These are phyloP conservation scores for Lepeophtheirus nordmannii DNA, from an alignment of 2,888 invertebrate species.

Conservation along the genomic window DNA sequence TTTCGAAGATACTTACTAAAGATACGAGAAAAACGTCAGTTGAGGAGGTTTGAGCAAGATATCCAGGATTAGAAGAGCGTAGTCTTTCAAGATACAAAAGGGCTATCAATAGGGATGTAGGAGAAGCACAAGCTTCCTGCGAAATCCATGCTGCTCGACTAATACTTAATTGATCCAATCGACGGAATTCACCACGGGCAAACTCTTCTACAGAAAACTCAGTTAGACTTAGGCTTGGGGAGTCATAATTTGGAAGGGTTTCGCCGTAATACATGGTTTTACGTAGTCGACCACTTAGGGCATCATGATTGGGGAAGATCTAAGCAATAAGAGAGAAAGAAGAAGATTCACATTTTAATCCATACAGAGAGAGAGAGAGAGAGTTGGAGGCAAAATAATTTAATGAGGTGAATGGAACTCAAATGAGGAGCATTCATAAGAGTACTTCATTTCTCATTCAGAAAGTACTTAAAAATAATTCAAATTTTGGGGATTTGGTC, in stretches of 20 bases:
- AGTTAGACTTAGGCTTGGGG: conserved; percentile 60
- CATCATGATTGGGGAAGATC: conserved; percentile 41
- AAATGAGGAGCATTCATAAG: too few species aligned
- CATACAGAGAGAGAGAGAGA: not conserved
- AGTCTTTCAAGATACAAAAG: conserved; percentile 82
- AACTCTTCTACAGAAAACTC: conserved; percentile 36
- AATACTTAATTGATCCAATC: conserved; percentile 43
- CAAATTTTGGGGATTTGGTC: too few species aligned
- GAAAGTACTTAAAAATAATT: not conserved
- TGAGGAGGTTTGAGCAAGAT: conserved; percentile 64
- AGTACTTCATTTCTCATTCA: not conserved
- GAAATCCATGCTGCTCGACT: conserved; percentile 60
- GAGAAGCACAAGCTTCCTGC: conserved; percentile 67
- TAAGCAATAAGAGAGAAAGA: not conserved
- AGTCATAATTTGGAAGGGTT: conserved; percentile 50
- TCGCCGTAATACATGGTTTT: conserved; percentile 74
- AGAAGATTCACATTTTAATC: not conserved
- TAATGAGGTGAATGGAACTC: too few species aligned
- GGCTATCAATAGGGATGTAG: conserved; percentile 80
- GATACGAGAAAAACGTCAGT: conserved; percentile 87
- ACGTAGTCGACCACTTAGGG: conserved; percentile 62
- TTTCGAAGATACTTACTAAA: conserved; percentile 50
- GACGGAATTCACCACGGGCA: conserved; percentile 40
- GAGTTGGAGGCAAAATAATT: too few species aligned
- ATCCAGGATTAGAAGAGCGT: conserved; percentile 57